phyloP scores from a whole-genome alignment of 2,113 vertebrate species.

The Rhadina sibilatrix region DNA sequence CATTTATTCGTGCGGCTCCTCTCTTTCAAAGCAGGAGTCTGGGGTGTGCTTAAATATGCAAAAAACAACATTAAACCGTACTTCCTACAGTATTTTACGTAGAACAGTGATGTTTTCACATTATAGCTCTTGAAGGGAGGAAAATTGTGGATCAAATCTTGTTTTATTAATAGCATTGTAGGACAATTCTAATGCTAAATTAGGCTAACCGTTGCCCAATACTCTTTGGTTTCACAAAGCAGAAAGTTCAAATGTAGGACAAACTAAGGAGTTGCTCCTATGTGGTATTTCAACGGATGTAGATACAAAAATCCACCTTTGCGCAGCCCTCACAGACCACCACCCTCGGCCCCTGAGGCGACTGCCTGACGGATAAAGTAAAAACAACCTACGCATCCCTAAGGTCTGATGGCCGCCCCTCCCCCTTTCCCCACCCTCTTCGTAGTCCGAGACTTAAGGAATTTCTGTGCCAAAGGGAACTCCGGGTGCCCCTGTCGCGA shows the following conservation, averaged over 20 bases:
- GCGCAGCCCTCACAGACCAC: not conserved
- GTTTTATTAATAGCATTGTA: not conserved
- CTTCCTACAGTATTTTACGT: not conserved
- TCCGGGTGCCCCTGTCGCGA: accelerated
- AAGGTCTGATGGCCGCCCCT: accelerated
- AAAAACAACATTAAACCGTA: not conserved
- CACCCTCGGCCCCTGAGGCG: not conserved
- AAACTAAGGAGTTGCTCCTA: not conserved
- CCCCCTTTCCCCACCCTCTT: not conserved
- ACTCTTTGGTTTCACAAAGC: not conserved
- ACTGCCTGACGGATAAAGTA: too few species aligned
- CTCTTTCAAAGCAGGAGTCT: not conserved
- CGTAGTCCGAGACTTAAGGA: accelerated
- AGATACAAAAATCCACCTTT: not conserved
- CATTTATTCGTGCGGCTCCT: not conserved
- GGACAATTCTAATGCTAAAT: not conserved
- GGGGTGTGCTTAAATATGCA: not conserved
- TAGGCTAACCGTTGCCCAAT: not conserved
- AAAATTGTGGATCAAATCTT: not conserved
- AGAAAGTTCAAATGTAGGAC: not conserved
- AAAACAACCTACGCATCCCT: accelerated
- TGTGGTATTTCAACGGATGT: not conserved
- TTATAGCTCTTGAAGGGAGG: not conserved
- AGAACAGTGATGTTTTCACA: not conserved
- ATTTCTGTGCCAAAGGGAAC: not conserved